Base-by-base conservation (phyloP, 2,113 vertebrate genomes). In the Microcebus ravelobensis region DNA sequence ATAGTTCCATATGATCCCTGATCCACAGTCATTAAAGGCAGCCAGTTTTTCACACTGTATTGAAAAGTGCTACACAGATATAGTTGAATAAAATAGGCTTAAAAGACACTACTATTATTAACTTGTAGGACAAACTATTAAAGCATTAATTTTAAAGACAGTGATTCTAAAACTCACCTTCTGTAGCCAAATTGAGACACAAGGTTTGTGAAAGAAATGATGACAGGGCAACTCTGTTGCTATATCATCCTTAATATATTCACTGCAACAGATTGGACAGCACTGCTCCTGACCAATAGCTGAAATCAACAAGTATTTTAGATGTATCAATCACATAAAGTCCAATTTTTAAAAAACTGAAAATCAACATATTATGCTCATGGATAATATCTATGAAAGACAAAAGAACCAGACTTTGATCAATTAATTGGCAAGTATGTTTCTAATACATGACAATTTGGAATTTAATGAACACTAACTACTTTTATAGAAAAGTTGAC, bases 241-340 rank as follows among this genome's bases (percentile, higher is more conserved):
- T 6, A 99, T 97, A 94, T 99, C 99, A 31, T 98, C 99, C 97
- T 98, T 98, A 39, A 98, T 97, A 50, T 98, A 99, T 57, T 99
- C 99, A 36, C 98, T 98, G 95, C 98, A 99, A 94, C 99, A 99
- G 98, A 99, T 99, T 6, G 98, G 98, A 87, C 99, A 99, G 92
- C 97, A 98, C 67, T 99, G 98, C 6, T 99, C 99, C 98, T 99
- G 98, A 94, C 99, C 99, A 98, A 98, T 79, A 97, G 39, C 87
- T 94, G 91, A 61, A 45, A 42, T 96, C 15, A 11, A 48, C 86
- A 96, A 15, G 94, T 25, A 79, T 94, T 27, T 34, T 6, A 65
- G 39, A 95, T 1, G 0, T 59, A 34, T 67, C 31, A 96, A 27
- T 61, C 52, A 80, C 8, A 39, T 1, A 48, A 65, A 81, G 31